These are phyloP conservation scores for Lasioglossum pauxillum DNA, from an alignment of 2,888 invertebrate genomes.

Conservation along the genomic window DNA sequence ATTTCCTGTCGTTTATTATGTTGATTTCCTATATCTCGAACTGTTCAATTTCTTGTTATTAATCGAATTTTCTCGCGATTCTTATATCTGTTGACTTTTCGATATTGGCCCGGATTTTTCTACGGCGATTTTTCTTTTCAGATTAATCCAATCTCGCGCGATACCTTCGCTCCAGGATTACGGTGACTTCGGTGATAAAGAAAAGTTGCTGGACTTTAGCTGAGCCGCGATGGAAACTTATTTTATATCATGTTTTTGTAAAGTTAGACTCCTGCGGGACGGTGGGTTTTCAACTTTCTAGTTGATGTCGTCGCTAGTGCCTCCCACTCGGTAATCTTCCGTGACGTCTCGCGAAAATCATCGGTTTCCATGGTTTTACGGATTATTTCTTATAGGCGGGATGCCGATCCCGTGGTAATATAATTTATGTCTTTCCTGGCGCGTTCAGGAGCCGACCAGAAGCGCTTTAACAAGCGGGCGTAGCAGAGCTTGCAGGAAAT, in stretches of 20 bases:
- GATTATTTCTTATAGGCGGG: conserved; percentile 45
- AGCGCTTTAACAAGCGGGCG: conserved; percentile 69
- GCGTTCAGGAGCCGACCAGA: conserved; percentile 45
- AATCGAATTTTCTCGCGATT: neutral
- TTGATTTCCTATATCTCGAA: neutral
- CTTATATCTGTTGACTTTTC: neutral
- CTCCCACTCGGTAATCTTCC: neutral
- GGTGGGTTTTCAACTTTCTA: neutral
- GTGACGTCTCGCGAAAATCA: conserved; percentile 30
- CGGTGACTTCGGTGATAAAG: neutral
- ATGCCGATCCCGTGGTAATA: conserved; percentile 64
- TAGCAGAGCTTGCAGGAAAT: conserved; percentile 69
- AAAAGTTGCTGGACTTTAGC: neutral
- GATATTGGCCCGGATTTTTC: neutral
- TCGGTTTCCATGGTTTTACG: conserved; percentile 51
- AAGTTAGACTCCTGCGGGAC: neutral
- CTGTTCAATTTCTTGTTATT: neutral
- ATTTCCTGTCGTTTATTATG: neutral
- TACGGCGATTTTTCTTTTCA: neutral
- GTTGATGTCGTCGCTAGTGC: neutral
- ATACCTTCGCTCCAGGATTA: neutral
- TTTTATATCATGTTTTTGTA: neutral
- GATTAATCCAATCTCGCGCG: neutral
- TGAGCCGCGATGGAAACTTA: neutral
- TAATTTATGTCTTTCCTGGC: conserved; percentile 71